Conservation (phyloP, 2,113 vertebrate genomes). For the Tachycineta bicolor region DNA sequence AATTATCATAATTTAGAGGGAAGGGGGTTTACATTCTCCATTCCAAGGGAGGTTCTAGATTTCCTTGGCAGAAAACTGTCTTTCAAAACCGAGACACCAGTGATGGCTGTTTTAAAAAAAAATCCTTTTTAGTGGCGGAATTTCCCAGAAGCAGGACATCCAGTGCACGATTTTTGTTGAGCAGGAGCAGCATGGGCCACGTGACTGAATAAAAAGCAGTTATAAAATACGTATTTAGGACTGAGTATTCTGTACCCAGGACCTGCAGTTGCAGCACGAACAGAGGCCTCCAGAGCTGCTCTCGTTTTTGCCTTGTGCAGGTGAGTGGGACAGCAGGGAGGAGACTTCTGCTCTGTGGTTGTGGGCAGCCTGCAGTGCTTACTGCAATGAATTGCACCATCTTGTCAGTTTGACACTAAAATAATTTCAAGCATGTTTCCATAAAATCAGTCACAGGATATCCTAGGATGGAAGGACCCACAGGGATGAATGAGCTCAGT, state of each 20-base stretch:
- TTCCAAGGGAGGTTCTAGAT: too few relatives aligned
- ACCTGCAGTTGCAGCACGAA: background rate
- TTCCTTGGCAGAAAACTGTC: too few relatives aligned
- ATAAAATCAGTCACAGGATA: background rate
- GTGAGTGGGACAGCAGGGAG: background rate
- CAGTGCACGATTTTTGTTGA: background rate
- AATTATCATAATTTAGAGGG: too few relatives aligned
- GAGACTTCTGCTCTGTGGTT: background rate
- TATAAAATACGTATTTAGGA: background rate
- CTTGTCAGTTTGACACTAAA: background rate
- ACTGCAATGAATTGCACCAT: background rate
- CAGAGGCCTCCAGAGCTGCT: background rate
- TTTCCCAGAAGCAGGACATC: background rate
- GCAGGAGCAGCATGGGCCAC: background rate
- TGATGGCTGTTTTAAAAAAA: background rate
- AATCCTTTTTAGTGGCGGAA: background rate
- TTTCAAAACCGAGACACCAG: too few relatives aligned
- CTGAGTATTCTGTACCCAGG: background rate
- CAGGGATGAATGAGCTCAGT: background rate
- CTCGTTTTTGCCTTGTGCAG: background rate
- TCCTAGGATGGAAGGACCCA: background rate
- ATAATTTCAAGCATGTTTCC: background rate
- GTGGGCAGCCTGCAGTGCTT: background rate
- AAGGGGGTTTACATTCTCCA: too few relatives aligned
- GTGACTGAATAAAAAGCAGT: background rate